Base-by-base conservation (phyloP, 2,113 vertebrate species). In the Xenotilapia leptura region DNA sequence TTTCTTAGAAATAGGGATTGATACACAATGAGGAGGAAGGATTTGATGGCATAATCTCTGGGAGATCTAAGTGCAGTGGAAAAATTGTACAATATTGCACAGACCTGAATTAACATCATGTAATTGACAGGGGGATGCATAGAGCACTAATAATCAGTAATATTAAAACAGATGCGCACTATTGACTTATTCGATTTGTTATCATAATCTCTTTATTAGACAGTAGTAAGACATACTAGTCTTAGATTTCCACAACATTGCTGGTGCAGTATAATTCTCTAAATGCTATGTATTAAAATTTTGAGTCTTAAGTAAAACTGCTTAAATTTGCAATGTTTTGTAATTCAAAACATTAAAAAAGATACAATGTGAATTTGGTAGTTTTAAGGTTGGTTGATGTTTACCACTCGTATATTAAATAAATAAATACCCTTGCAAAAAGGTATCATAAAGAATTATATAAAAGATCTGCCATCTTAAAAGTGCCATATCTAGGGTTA, bases 311-410 rank as follows among this genome's bases (percentile, higher is more conserved):
- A 65, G 17, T 36, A 65, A 36, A 65, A 5, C 60, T 6, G 62
- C 36, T 68, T 68, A 68, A 21, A 8, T 40, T 70, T 42, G n/a
- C 38, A 70, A 0, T 45, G n/a, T 42, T 73, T 73, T 45, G 38
- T 73, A 9, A 23, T 42, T 70, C n/a, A 70, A 42, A 14, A 70
- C 12, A 1, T 23, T 42, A 8, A 23, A 23, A 70, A 3, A 9
- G n/a, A 23, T 14, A 38, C 33, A 68, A 9, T 23, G 62, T 9
- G 0, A 40, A 68, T 40, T 38, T 42, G n/a, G 38, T 70, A 0
- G n/a, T 23, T 70, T 23, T 42, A 70, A 40, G 7, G 65, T 40
- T 9, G 62, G 62, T 23, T 10, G 38, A 14, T 3, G 3, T 2
- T 73, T 73, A 26, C 21, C 7, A 6, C 65, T 73, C 1, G 0